A percentile compares a stretch with the other conserved stretches of the same genome.
phyloP scores from a whole-genome alignment of 2,113 vertebrate genomes.

The Onychorhynchus coronatus region DNA sequence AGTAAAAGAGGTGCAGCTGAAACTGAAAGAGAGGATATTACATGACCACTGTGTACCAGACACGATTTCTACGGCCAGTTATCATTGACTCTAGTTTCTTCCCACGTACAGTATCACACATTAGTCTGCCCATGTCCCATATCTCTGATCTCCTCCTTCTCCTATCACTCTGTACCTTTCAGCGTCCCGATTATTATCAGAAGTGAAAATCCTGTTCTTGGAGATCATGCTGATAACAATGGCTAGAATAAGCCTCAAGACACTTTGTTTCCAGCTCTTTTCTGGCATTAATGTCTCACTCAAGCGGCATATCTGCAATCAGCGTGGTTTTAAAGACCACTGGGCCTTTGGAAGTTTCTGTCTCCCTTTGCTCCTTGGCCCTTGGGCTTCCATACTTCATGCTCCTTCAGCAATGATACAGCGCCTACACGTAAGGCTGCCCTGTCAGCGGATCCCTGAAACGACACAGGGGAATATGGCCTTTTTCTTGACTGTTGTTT shows the following conservation, averaged over 20 bases:
- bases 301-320: neutral
- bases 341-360: neutral
- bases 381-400: neutral
- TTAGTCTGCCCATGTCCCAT: accelerated
- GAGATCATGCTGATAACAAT: neutral
- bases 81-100: neutral
- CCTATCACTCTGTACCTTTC: neutral
- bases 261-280: neutral
- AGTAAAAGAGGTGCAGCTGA: neutral
- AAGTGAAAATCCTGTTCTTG: neutral
- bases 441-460: neutral
- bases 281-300: neutral
- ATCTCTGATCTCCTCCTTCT: neutral
- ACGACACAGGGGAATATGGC: neutral
- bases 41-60: neutral
- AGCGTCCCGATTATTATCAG: neutral
- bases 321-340: neutral
- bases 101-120: neutral
- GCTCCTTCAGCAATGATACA: accelerated
- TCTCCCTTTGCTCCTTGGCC: neutral
- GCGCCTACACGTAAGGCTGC: neutral
- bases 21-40: neutral
- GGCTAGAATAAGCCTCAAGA: neutral
- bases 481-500: neutral
- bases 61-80: accelerated